These are phyloP conservation scores for Pseudeuparius sepicola DNA, from an alignment of 2,888 invertebrate species.

Conservation along the genomic window DNA sequence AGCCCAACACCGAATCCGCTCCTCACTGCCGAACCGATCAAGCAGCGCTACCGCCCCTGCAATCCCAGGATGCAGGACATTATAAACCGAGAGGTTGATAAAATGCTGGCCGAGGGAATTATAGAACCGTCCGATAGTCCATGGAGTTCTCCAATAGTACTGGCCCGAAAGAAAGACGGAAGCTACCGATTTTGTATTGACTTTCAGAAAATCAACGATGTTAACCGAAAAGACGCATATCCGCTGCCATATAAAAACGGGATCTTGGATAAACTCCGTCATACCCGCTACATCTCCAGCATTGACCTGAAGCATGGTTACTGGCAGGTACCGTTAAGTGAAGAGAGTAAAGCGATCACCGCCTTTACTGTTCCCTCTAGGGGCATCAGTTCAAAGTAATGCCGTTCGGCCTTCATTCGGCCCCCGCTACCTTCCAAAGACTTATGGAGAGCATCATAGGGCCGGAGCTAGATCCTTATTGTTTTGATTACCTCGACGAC, in stretches of 20 bases:
- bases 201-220: too few relatives aligned
- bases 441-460: constrained; percentile 5
- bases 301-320: constrained; percentile 22
- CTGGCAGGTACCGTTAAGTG: neutral
- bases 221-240: constrained; percentile 28
- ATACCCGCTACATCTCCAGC: constrained; percentile 26
- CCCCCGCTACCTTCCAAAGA: constrained; percentile 28
- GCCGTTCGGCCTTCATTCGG: too few relatives aligned
- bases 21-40: too few relatives aligned
- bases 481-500: neutral
- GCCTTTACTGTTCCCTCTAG: constrained; percentile 21
- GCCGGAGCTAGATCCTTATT: neutral
- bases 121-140: too few relatives aligned
- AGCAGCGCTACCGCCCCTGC: too few relatives aligned
- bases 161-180: constrained; percentile 1
- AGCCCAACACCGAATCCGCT: too few relatives aligned
- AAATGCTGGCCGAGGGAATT: too few relatives aligned
- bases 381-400: constrained; percentile 27
- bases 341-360: constrained; percentile 1
- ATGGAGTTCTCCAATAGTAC: neutral
- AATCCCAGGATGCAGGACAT: too few relatives aligned
- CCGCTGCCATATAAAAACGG: constrained; percentile 26
- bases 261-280: constrained; percentile 26
- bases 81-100: too few relatives aligned
- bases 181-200: too few relatives aligned